phyloP scores from a whole-genome alignment of 2,113 vertebrate genomes.

The Hiodon tergisus region DNA sequence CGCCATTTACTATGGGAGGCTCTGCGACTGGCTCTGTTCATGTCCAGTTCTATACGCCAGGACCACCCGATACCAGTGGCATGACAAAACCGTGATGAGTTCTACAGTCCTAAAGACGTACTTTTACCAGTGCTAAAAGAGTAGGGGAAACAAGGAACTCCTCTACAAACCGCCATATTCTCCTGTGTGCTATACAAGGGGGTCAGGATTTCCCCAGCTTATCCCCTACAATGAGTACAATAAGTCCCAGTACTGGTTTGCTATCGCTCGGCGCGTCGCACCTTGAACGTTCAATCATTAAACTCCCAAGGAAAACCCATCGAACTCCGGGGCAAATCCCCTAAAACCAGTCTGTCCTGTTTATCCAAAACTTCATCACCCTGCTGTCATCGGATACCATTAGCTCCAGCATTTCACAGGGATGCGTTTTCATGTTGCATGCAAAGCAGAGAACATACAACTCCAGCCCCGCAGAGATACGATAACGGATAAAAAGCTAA shows the following conservation, averaged over 20 bases:
- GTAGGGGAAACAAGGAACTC: constrained; percentile 1
- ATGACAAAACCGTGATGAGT: not conserved
- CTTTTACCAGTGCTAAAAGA: not conserved
- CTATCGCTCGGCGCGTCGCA: too few species aligned
- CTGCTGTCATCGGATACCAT: too few species aligned
- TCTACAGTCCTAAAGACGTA: not conserved
- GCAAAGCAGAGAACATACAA: not conserved
- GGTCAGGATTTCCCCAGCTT: constrained; percentile 26
- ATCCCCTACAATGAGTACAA: not conserved
- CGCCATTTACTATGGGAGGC: constrained; percentile 25
- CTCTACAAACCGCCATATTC: not conserved
- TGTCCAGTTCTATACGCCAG: too few species aligned
- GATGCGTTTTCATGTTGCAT: not conserved
- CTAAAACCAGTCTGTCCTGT: too few species aligned
- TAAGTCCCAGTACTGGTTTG: too few species aligned
- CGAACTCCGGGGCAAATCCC: too few species aligned
- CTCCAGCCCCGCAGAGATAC: not conserved
- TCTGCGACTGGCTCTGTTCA: too few species aligned
- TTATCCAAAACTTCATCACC: too few species aligned
- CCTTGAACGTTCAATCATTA: not conserved
- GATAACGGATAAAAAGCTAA: not conserved
- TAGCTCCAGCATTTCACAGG: too few species aligned
- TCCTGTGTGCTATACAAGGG: not conserved
- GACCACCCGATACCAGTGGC: not conserved
- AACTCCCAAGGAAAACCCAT: not conserved